phyloP scores from a whole-genome alignment of 2,113 vertebrate species.

The Gadus macrocephalus region DNA sequence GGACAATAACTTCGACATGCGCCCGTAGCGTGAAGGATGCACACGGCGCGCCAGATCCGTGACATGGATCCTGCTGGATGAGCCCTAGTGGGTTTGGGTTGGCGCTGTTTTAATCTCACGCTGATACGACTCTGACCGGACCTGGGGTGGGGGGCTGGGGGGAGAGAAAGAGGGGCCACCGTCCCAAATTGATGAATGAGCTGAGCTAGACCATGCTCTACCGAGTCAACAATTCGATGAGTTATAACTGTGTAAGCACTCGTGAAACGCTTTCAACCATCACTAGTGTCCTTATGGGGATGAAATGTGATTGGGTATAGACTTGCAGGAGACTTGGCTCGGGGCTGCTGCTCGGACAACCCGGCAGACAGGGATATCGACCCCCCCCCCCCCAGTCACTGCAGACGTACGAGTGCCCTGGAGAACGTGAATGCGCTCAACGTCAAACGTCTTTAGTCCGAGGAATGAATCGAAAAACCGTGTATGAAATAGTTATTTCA shows the following conservation, averaged over 20 bases:
- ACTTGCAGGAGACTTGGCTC: constrained; percentile 20
- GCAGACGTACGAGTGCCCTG: constrained; percentile 28
- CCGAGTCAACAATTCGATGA: no score
- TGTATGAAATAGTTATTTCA: not conserved
- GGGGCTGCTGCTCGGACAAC: constrained; percentile 19
- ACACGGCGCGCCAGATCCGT: no score
- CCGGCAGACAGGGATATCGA: constrained; percentile 47
- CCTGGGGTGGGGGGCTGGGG: no score
- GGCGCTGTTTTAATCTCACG: no score
- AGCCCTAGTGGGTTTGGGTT: no score
- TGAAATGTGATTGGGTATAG: not conserved
- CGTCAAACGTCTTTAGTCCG: constrained; percentile 29
- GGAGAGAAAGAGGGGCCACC: no score
- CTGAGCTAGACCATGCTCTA: no score
- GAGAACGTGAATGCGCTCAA: constrained; percentile 35
- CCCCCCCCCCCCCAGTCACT: constrained; percentile 20
- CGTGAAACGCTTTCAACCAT: not conserved
- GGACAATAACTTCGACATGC: constrained; percentile 23
- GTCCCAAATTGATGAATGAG: no score
- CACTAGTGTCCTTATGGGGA: not conserved
- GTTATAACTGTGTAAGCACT: no score
- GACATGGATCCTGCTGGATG: no score
- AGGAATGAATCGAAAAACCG: constrained; percentile 43
- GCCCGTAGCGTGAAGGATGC: not conserved
- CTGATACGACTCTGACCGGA: no score